A percentile compares a stretch with the other conserved stretches of the same genome.
Evolutionary conservation across 2,113 vertebrate genomes (phyloP).

Genomic region (Corvus moneduloides): DNA sequence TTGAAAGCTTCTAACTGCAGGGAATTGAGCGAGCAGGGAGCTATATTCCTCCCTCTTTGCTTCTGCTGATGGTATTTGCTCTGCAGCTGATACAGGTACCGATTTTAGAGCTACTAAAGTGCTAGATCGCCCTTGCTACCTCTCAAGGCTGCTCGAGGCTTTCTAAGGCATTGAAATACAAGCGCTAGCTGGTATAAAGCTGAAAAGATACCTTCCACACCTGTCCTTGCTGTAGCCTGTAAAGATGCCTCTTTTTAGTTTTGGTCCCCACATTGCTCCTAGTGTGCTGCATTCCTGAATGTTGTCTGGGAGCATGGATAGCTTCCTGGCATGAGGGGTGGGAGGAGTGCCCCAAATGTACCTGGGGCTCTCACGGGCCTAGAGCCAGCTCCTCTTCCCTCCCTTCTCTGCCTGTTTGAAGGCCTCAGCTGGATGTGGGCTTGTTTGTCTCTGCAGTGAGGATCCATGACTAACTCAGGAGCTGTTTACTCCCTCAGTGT

Average conservation of each 20-base stretch:
- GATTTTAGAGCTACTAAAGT: no score
- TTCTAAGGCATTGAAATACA: no score
- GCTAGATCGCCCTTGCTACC: no score
- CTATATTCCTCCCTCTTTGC: no score
- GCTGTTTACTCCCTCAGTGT: not conserved
- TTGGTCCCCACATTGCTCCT: not conserved
- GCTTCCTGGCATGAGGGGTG: not conserved
- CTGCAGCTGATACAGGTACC: no score
- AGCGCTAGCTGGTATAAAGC: no score
- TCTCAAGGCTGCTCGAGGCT: no score
- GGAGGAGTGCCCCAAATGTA: not conserved
- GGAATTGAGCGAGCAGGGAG: no score
- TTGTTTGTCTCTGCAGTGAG: not conserved
- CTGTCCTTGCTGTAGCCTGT: not conserved
- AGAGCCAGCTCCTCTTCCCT: not conserved
- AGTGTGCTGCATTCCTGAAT: not conserved
- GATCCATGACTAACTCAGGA: not conserved
- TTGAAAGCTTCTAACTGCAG: no score
- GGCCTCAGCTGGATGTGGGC: not conserved
- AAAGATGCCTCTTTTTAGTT: not conserved
- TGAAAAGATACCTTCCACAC: no score
- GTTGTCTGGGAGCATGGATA: not conserved
- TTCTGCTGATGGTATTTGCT: no score
- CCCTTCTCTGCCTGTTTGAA: not conserved
- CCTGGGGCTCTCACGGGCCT: not conserved